A percentile compares a stretch with the other conserved stretches of the same genome.
Evolutionary conservation across 2,888 invertebrate genomes (phyloP).

Genomic region (Cenopis cana): DNA sequence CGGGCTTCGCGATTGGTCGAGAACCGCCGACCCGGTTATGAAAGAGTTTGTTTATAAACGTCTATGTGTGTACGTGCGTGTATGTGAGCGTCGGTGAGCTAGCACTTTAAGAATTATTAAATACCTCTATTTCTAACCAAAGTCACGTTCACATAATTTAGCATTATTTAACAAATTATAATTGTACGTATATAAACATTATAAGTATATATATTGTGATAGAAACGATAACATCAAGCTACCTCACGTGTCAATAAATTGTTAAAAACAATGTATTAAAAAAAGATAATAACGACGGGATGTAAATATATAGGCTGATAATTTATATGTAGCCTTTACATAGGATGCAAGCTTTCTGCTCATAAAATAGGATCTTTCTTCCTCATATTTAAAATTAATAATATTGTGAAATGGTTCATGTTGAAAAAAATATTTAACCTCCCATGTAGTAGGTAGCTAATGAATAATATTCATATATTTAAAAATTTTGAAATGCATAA

Average conservation of each 20-base stretch:
- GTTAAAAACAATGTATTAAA: background rate
- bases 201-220: constrained; percentile 1
- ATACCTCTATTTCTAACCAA: constrained; percentile 35
- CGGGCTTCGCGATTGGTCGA: constrained; percentile 75
- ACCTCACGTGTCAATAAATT: background rate
- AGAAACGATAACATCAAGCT: background rate
- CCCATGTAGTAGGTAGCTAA: too few species aligned
- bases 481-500: too few species aligned
- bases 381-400: too few species aligned
- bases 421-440: too few species aligned
- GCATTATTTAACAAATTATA: constrained; percentile 6
- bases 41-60: constrained; percentile 69
- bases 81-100: constrained; percentile 59
- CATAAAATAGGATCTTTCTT: too few species aligned
- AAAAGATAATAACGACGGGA: too few species aligned
- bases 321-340: too few species aligned
- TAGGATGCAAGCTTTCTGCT: too few species aligned
- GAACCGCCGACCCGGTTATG: constrained; percentile 68
- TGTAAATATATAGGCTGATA: too few species aligned
- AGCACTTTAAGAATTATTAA: constrained; percentile 31
- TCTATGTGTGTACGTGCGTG: constrained; percentile 49
- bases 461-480: too few species aligned
- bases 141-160: constrained; percentile 37
- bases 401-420: too few species aligned
- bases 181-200: constrained; percentile 2